Conservation (phyloP, 2,113 vertebrate genomes). For the Kryptolebias marmoratus region DNA sequence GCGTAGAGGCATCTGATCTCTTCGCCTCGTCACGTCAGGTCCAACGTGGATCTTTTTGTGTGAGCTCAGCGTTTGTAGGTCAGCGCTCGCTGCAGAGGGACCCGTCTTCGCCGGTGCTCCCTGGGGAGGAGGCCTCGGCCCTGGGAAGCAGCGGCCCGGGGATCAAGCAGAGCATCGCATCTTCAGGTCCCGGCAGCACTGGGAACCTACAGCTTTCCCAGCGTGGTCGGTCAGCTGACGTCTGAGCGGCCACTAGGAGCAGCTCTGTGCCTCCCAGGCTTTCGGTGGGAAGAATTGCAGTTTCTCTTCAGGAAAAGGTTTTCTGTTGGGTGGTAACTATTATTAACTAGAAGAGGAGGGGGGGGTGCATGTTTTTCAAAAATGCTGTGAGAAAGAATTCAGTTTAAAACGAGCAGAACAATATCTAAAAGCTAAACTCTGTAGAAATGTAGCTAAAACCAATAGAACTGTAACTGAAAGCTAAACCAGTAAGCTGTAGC, state of each 20-base stretch:
- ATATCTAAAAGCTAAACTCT: too few species aligned
- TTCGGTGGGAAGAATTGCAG: slow-evolving; percentile 75
- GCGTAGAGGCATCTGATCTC: background rate
- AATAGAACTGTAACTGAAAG: too few species aligned
- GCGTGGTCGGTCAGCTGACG: slow-evolving; percentile 57
- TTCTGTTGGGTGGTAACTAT: slow-evolving; percentile 69
- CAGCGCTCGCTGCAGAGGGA: slow-evolving; percentile 38
- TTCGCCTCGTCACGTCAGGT: background rate
- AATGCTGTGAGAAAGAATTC: too few species aligned
- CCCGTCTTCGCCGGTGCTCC: slow-evolving; percentile 48
- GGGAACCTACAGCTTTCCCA: slow-evolving; percentile 68
- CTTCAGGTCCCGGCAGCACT: slow-evolving; percentile 46
- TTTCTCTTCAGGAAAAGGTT: slow-evolving; percentile 62
- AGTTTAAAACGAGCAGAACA: too few species aligned
- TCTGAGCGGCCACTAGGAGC: slow-evolving; percentile 54
- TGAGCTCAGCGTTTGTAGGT: slow-evolving; percentile 39
- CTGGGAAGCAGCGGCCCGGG: slow-evolving; percentile 76
- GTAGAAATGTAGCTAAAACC: too few species aligned
- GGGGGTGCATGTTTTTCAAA: too few species aligned
- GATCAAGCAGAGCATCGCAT: slow-evolving; percentile 63
- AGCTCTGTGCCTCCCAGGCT: slow-evolving; percentile 61
- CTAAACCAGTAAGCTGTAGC: too few species aligned
- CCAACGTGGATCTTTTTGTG: background rate
- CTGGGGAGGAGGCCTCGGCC: slow-evolving; percentile 70
- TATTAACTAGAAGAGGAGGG: slow-evolving; percentile 46